Base-by-base conservation (phyloP, 2,797 vertebrate species). In the Melanotaenia parkinsoni region DNA sequence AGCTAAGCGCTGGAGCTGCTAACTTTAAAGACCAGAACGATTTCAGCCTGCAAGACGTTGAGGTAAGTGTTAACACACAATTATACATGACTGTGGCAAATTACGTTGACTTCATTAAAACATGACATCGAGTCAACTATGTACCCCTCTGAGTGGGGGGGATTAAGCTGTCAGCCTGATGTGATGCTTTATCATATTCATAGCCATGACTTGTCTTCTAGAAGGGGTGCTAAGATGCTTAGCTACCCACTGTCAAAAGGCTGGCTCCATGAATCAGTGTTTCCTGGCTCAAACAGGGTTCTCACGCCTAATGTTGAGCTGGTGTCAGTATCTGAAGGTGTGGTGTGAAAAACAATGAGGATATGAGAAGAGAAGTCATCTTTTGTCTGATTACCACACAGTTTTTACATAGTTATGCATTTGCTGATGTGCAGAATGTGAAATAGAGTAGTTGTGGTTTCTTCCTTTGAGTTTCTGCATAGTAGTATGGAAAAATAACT, bases 11-110 rank as follows among this genome's bases (percentile, higher is more conserved):
- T 0, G 98, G 98, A 67, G 97, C 98, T 1, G 97, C 98, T 24
- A 97, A 97, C 94, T 98, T 99, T 79, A 99, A 98, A 92, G 97
- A 99, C 93, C 98, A 99, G 90, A 99, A 98, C 14, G 98, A 99
- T 91, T 99, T 99, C 95, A 99, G 96, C 91, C 94, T 99, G 77
- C 98, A 98, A 89, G 98, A 99, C 69, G 97, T 99, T 26, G 98
- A 99, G 97, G 98, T 99, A 76, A 30, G 82, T 73, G 67, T 24
- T 59, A 32, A 26, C 63, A 35, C 59, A 62, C 6, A 66, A 64
- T 22, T 43, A 20, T 24, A 24, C 30, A 13, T 4, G 0, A 14
- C 5, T 33, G 9, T 63, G 40, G 73, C 10, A 67, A 32, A 47
- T 50, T 57, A 22, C 73, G 50, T 77, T 77, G 18, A 76, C 70